Evolutionary conservation across 2,888 invertebrate genomes (phyloP).

Genomic region (Aporophyla lueneburgensis): DNA sequence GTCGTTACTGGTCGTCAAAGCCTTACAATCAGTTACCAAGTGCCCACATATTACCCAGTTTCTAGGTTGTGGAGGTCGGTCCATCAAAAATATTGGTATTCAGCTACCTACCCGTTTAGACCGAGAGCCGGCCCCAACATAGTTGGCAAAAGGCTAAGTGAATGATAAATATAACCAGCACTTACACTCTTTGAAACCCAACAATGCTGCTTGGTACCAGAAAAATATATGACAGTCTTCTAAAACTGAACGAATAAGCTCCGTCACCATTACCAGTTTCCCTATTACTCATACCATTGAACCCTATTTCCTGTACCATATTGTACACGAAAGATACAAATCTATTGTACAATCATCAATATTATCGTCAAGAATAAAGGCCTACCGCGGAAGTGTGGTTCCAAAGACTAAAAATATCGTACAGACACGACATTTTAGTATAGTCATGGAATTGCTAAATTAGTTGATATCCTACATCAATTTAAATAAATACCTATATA

Average conservation of each 20-base stretch:
- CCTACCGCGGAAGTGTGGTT: constrained; percentile 40
- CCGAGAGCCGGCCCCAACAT: no score
- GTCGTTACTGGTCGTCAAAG: no score
- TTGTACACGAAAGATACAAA: constrained; percentile 35
- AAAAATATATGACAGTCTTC: background rate
- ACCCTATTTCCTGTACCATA: constrained; percentile 48
- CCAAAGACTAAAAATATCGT: background rate
- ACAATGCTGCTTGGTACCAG: background rate
- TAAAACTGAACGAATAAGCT: background rate
- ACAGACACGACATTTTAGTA: background rate
- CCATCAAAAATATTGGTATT: no score
- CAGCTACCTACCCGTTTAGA: no score
- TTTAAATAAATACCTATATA: no score
- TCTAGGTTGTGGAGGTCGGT: no score
- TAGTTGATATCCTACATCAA: no score
- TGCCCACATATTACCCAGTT: no score
- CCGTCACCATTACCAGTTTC: background rate
- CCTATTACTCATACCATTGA: constrained; percentile 30
- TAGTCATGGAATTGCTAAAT: no score
- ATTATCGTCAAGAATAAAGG: constrained; percentile 47
- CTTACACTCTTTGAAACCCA: background rate
- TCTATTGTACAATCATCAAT: constrained; percentile 40
- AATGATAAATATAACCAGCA: background rate
- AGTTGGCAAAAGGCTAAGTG: no score
- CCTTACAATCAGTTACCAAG: no score